Percentiles rank a stretch among this genome's conserved stretches.
Evolutionary conservation across 2,113 vertebrate species (phyloP).

Genomic region (Peromyscus maniculatus): DNA sequence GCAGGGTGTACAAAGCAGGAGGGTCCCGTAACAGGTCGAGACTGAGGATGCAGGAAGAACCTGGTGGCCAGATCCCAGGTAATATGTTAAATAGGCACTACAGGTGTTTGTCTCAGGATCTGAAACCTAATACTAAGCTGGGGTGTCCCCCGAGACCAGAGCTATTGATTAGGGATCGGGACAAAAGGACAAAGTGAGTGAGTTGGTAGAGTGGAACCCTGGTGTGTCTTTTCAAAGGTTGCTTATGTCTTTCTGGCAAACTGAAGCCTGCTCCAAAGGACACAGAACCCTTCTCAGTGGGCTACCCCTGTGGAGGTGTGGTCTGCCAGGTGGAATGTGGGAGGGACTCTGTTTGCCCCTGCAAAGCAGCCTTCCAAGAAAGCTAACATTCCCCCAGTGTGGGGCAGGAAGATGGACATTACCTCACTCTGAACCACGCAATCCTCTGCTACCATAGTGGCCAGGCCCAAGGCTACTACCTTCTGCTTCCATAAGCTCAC

Average conservation of each 20-base stretch:
- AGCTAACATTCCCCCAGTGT: background rate
- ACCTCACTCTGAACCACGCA: background rate
- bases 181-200: too few relatives aligned
- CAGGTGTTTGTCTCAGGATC: too few relatives aligned
- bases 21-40: too few relatives aligned
- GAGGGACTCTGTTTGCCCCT: background rate
- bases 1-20: too few relatives aligned
- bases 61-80: too few relatives aligned
- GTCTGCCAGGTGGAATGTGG: background rate
- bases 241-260: too few relatives aligned
- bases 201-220: background rate
- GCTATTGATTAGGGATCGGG: background rate
- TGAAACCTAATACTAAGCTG: too few relatives aligned
- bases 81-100: too few relatives aligned
- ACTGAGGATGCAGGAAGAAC: too few relatives aligned
- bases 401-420: background rate
- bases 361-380: background rate
- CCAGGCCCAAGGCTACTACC: background rate
- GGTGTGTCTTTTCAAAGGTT: background rate
- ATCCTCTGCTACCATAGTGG: background rate
- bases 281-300: background rate
- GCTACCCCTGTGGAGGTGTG: background rate
- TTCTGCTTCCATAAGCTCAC: background rate
- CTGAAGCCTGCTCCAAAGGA: background rate
- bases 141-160: background rate